phyloP scores from a whole-genome alignment of 2,888 invertebrate species.

The Crematogaster levior region DNA sequence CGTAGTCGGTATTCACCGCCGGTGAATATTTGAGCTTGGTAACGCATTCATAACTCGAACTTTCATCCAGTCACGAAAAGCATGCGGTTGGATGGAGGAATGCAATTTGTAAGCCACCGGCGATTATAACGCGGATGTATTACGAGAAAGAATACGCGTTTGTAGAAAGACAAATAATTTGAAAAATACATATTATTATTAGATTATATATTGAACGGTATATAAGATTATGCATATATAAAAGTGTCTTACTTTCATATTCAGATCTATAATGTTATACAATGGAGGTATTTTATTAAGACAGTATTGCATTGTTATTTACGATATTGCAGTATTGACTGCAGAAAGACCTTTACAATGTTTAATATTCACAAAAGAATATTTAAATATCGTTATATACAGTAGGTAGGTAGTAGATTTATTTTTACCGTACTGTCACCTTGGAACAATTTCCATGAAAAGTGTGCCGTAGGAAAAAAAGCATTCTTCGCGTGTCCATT shows the following conservation, averaged over 20 bases:
- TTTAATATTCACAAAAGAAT: conserved; percentile 5
- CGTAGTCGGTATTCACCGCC: not conserved
- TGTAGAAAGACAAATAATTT: not conserved
- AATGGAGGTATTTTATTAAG: not conserved
- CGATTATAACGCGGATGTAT: not conserved
- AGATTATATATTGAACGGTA: not conserved
- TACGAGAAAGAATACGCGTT: not conserved
- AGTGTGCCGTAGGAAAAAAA: conserved; percentile 18
- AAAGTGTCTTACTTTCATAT: no score
- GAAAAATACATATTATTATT: not conserved
- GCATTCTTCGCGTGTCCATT: conserved; percentile 1
- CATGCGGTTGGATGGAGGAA: conserved; percentile 21
- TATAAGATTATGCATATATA: not conserved
- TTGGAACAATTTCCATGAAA: conserved; percentile 46
- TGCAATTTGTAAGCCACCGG: conserved; percentile 2
- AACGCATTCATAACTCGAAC: conserved; percentile 27
- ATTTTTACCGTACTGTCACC: conserved; percentile 34
- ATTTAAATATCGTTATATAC: not conserved
- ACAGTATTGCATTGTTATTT: not conserved
- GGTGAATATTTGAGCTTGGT: conserved; percentile 12
- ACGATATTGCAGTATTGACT: not conserved
- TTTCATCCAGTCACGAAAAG: conserved; percentile 28
- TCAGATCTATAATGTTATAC: not conserved
- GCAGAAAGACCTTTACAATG: not conserved
- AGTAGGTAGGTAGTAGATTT: conserved; percentile 9